Evolutionary conservation across 37 sponge, comb jelly and placozoan genomes (phyloP), one percentile per base, ranked within the genome.

Genomic region (Mnemiopsis leidyi): DNA sequence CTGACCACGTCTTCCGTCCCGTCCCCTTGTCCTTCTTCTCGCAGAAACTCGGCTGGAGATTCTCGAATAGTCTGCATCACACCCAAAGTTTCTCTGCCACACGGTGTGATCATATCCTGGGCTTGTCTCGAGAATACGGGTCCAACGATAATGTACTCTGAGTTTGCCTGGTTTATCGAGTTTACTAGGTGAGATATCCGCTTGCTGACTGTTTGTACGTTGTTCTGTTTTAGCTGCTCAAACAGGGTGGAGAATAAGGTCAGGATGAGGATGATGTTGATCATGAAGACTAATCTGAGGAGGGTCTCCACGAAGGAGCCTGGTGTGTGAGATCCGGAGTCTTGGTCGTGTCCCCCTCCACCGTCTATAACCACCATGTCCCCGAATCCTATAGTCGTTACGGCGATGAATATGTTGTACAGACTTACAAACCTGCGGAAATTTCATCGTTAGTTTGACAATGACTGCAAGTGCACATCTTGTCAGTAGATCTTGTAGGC

Each of bases 401-500:
- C 28, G 37, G 82, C 82, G 1, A 79, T 23, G 82, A 79, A 79
- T 31, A 79, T 79, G 82, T 31, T 79, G 38, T 79, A 79, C 82
- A 31, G 38, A 23, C 16, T 36, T 38, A 21, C 26, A 3, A 26
- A 79, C 82, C 82, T 79, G 82, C 16, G 9, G 16, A 2, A 79
- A 7, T 36, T 73, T n/a, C n/a, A n/a, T n/a, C n/a, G n/a, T n/a
- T n/a, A n/a, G n/a, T n/a, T n/a, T n/a, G n/a, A n/a, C n/a, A n/a
- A n/a, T n/a, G n/a, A n/a, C n/a, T n/a, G n/a, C n/a, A n/a, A n/a
- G n/a, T n/a, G n/a, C n/a, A n/a, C n/a, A n/a, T n/a, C n/a, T n/a
- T n/a, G n/a, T n/a, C n/a, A n/a, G n/a, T n/a, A n/a, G n/a, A n/a
- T n/a, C n/a, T n/a, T n/a, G n/a, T n/a, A n/a, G n/a, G n/a, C n/a